These are phyloP conservation scores for Nipponacmea schrenckii DNA, from an alignment of 2,888 invertebrate genomes.

Conservation along the genomic window DNA sequence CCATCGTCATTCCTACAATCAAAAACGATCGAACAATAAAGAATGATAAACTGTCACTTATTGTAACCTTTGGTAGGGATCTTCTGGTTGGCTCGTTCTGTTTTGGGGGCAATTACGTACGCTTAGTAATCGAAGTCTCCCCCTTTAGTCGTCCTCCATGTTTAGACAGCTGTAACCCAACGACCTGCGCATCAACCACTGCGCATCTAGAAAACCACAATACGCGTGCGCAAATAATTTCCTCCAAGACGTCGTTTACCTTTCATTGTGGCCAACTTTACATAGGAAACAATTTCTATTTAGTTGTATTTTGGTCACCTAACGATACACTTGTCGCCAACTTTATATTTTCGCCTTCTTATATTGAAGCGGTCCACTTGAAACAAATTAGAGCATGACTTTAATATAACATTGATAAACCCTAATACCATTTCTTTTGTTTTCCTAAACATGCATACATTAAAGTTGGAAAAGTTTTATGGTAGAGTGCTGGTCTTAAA, in stretches of 20 bases:
- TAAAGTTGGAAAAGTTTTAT: background rate
- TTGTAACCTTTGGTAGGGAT: conserved; percentile 62
- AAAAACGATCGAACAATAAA: conserved; percentile 64
- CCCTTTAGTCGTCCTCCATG: conserved; percentile 63
- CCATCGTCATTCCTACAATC: conserved; percentile 68
- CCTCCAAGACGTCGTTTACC: conserved; percentile 37
- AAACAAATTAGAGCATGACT: no score
- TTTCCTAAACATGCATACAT: background rate
- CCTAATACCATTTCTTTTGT: no score
- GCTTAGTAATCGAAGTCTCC: conserved; percentile 59
- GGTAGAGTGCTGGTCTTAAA: background rate
- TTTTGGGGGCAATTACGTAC: conserved; percentile 62
- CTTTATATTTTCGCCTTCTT: background rate
- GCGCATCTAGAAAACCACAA: conserved; percentile 52
- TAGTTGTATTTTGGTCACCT: conserved; percentile 27
- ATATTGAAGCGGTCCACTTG: no score
- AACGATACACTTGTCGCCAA: conserved; percentile 23
- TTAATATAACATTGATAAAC: background rate
- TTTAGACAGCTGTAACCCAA: conserved; percentile 64
- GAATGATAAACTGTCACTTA: conserved; percentile 64
- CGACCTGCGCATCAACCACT: conserved; percentile 60
- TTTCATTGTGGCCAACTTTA: conserved; percentile 28
- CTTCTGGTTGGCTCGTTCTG: conserved; percentile 61
- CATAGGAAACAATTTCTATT: conserved; percentile 27
- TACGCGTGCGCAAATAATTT: conserved; percentile 56